Evolutionary conservation across 2,797 vertebrate genomes (phyloP).

Genomic region (Characodon lateralis): DNA sequence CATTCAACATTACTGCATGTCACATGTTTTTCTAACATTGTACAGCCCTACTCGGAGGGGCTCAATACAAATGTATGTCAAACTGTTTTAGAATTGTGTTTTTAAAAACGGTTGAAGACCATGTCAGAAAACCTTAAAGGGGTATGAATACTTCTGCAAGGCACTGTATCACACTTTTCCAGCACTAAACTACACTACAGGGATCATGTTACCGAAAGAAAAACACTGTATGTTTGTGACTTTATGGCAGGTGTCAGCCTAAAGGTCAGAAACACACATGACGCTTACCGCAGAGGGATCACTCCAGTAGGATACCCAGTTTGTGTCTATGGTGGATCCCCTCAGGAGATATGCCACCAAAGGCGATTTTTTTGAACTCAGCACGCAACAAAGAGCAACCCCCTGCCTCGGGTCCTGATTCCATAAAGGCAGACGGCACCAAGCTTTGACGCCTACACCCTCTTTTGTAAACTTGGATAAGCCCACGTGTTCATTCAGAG

Average conservation of each 20-base stretch:
- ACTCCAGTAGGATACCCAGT: conserved; percentile 41
- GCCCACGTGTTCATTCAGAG: conserved; percentile 37
- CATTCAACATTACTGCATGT: neutral
- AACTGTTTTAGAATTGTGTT: neutral
- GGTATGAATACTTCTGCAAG: neutral
- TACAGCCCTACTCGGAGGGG: neutral
- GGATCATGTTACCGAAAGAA: conserved; percentile 28
- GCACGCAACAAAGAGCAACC: conserved; percentile 76
- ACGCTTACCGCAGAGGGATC: conserved; percentile 58
- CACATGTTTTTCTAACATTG: too few relatives aligned
- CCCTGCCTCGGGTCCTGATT: conserved; percentile 54
- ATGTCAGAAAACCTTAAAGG: too few relatives aligned
- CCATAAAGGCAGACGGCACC: conserved; percentile 50
- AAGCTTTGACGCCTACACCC: conserved; percentile 31
- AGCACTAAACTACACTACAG: conserved; percentile 1
- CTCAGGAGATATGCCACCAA: conserved; percentile 65
- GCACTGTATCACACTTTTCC: neutral
- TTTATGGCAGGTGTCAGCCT: conserved; percentile 66
- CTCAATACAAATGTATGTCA: neutral
- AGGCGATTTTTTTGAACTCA: conserved; percentile 78
- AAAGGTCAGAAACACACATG: conserved; percentile 76
- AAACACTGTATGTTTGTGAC: conserved; percentile 45
- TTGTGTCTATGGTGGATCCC: conserved; percentile 52
- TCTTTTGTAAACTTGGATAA: conserved; percentile 43
- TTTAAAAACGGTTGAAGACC: too few relatives aligned